Evolutionary conservation across 2,113 vertebrate genomes (phyloP), one percentile per base, ranked within the genome.

Genomic region (Genyomyrus donnyi): DNA sequence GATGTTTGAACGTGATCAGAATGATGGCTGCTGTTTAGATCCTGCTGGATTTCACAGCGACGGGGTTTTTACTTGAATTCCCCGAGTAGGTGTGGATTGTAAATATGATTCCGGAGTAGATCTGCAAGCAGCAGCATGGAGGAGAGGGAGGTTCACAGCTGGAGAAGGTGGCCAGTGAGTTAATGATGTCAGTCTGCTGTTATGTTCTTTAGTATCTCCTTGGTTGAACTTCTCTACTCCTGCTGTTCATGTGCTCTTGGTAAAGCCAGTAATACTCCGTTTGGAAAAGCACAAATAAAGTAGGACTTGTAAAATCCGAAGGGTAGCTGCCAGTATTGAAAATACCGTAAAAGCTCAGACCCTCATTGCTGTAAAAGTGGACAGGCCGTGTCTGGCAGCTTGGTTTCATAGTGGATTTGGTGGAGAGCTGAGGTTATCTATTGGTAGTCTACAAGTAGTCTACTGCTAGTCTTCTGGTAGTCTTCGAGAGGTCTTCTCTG

Each of bases 221-320:
- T 87, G 17, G 17, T 17, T 87, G 85, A 87, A 53, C 17, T 46
- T 24, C n/a, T 53, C 39, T 52, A 27, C 27, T 35, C 49, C 85
- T 52, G 49, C 49, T 50, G 27, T 87, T 87, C 52, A 50, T 50
- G 10, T 53, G 49, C 11, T 19, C 13, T 31, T 50, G 49, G 49
- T 17, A 87, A 53, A 11, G 85, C 19, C 17, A 48, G 80, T 48
- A 48, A 35, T 31, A 53, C 49, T 19, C n/a, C 2, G 10, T 53
- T 87, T 19, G 42, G 49, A 52, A 8, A 87, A 87, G 85, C 46
- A 87, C 24, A 87, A 87, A 86, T 50, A 50, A 86, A 86, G 24
- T 31, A 87, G 6, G 49, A 2, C 27, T 87, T n/a, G 48, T 52
- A 46, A 24, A 87, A 52, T 87, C 10, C 35, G 49, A 50, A 35